Evolutionary conservation across 2,888 invertebrate species (phyloP), one percentile per base, ranked within the genome.

Genomic region (Cryptus armator): DNA sequence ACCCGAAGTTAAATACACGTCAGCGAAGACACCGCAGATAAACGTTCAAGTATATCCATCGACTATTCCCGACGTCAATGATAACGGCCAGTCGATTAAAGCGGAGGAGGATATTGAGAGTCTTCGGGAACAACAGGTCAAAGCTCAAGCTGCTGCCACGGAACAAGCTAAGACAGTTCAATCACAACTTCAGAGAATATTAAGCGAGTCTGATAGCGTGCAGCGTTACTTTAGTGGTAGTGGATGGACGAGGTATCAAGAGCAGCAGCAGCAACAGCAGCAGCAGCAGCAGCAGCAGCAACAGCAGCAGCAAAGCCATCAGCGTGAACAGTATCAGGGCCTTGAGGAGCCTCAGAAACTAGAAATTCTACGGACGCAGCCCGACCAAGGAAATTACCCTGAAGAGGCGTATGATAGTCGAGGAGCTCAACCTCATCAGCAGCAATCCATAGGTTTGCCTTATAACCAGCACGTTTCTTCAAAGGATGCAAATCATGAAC

Each of bases 181-280:
- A 37, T 85, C 80, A n/a, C 83, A 82, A 48, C 62, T 85, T 46
- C 83, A 85, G 14, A 72, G 53, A 53, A 83, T 85, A 83, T 68
- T 85, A 46, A 75, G 37, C 46, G 85, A 85, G 29, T 68, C 76
- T n/a, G 83, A 43, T 6, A 72, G 76, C 16, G 76, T 76, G 1
- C 85, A 80, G 46, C 75, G 72, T 76, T 76, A 75, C 56, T 83
- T 80, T 67, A 81, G 14, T 9, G 74, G 19, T 9, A 48, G 32
- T 6, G 84, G 48, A 10, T 84, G 81, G 81, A 59, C 81, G 43
- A 74, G 68, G 19, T n/a, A 68, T 59, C 72, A 71, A 29, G 9
- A 16, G 43, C 51, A 80, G 51, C 75, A 7, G 10, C 19, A 67
- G 12, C 19, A 24, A 0, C 94, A 94, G 1, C 94, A 94, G 74